phyloP scores from a whole-genome alignment of 2,113 vertebrate species.

The Panthera uncia region DNA sequence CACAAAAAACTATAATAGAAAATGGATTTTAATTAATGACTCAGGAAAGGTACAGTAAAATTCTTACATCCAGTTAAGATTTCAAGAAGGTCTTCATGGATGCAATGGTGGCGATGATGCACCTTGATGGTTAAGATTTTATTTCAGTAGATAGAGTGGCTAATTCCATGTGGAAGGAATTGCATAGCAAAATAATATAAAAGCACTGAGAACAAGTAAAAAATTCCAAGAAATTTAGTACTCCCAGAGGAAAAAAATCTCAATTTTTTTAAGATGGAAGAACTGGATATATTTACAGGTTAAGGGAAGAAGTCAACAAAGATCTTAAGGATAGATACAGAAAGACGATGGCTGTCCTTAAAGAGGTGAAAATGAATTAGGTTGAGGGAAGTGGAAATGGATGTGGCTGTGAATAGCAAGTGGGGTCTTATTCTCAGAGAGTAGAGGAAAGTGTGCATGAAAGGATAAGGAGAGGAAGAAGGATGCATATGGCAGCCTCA shows the following conservation, averaged over 20 bases:
- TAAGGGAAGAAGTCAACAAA: background rate
- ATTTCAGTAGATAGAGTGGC: background rate
- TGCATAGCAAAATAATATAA: background rate
- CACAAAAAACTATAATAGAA: background rate
- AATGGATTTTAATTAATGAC: background rate
- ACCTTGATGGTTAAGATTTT: background rate
- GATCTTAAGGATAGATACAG: background rate
- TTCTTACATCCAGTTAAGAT: background rate
- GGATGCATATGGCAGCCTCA: background rate
- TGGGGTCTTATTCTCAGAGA: background rate
- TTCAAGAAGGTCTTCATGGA: background rate
- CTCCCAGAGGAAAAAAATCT: background rate
- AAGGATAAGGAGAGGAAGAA: rapidly evolving
- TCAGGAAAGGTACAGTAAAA: background rate
- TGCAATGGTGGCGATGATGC: background rate
- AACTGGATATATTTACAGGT: background rate
- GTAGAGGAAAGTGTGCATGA: background rate
- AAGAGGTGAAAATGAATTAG: background rate
- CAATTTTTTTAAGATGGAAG: background rate
- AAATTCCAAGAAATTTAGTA: background rate
- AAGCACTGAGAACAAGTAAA: background rate
- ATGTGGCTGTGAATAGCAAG: background rate
- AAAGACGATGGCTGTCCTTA: background rate
- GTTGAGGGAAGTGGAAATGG: background rate
- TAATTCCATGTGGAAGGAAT: background rate